A percentile compares a stretch with the other conserved stretches of the same genome.
These are phyloP conservation scores for Coenobita brevimanus DNA, from an alignment of 1,140 invertebrate species.

Conservation along the genomic window DNA sequence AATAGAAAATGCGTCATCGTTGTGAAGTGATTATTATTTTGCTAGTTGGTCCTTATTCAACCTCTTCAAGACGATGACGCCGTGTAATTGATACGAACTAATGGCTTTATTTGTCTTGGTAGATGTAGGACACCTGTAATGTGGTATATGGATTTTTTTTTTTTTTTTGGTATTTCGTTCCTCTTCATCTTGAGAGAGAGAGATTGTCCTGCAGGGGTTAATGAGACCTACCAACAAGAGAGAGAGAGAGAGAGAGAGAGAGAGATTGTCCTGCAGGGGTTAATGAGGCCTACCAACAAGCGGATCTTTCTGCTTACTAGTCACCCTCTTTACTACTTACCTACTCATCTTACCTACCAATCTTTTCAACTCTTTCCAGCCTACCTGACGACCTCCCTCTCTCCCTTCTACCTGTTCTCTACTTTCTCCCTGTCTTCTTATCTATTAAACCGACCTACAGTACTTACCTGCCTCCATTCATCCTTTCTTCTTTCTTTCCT, in stretches of 20 bases:
- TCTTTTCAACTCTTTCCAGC: not conserved
- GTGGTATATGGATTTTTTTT: too few relatives aligned
- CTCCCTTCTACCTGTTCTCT: not conserved
- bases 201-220: not conserved
- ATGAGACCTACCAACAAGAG: not conserved
- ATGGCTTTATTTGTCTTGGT: too few relatives aligned
- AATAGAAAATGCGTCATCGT: too few relatives aligned
- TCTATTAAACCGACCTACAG: not conserved
- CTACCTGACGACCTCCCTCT: too few relatives aligned
- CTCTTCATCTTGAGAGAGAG: not conserved
- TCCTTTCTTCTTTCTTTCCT: not conserved
- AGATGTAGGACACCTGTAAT: too few relatives aligned
- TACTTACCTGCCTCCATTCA: not conserved
- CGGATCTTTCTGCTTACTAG: not conserved
- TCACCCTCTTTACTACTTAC: not conserved
- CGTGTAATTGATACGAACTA: too few relatives aligned
- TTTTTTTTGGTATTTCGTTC: not conserved
- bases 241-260: conserved; percentile 1
- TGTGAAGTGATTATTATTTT: too few relatives aligned
- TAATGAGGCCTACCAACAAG: not conserved
- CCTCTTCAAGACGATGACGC: too few relatives aligned
- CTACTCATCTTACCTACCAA: not conserved
- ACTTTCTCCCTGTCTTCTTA: not conserved
- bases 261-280: not conserved
- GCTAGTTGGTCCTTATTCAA: too few relatives aligned